Evolutionary conservation across 2,888 invertebrate species (phyloP), one percentile per base, ranked within the genome.

Genomic region (Tubulanus polymorphus): DNA sequence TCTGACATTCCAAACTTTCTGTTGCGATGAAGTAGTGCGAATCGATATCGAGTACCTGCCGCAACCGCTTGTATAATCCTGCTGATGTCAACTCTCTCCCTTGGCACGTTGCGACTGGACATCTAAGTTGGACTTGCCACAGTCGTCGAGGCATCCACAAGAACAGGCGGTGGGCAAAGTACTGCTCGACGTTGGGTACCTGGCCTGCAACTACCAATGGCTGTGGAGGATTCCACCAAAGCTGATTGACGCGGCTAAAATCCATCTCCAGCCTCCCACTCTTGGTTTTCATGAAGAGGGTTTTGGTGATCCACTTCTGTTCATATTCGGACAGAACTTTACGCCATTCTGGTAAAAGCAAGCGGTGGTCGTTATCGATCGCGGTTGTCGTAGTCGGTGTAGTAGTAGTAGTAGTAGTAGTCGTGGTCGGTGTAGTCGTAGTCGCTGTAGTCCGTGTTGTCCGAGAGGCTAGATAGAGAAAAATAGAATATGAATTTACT

Each of bases 151-250:
- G 59, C 52, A 59, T 59, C 60, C 59, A 62, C 25, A 63, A 46
- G 20, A 62, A 52, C 28, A 63, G 30, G 6, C 49, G 54, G 15
- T 51, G 56, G 2, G 58, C 52, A 54, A 63, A 65, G 32, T 60
- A 65, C 10, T 51, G 29, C 51, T 57, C 57, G 27, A 56, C 29
- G 10, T 48, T 12, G 1, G 60, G 59, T 18, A 29, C 12, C 1
- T 37, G 26, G 37, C 23, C 50, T 29, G 15, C 18, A 12, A 28
- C 32, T 3, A 57, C 15, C 15, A 55, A 18, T 12, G 63, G 59
- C 48, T 58, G 57, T 12, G 62, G 64, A 10, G 64, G 63, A 47
- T 63, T 53, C 50, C 47, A 60, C 63, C 63, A 64, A n/a, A 62
- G 37, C 51, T 48, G 28, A 28, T 37, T 28, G 1, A 59, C 25